A percentile compares a stretch with the other conserved stretches of the same genome.
These are phyloP conservation scores for Lophochroa leadbeateri DNA, from an alignment of 2,113 vertebrate species.

Conservation along the genomic window DNA sequence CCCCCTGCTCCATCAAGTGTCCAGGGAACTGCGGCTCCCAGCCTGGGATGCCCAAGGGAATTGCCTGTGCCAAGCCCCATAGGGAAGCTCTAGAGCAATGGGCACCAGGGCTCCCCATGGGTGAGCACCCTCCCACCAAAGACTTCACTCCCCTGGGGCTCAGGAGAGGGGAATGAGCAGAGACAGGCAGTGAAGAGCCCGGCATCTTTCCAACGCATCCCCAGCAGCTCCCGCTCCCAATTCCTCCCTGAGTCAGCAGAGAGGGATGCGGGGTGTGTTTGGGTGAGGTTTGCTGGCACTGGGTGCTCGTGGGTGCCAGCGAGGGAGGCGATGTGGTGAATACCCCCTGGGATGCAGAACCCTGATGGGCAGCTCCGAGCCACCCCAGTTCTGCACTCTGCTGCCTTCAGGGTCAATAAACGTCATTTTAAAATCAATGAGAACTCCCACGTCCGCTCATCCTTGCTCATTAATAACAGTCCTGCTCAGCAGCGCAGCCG, in stretches of 20 bases:
- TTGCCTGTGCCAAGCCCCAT: background rate
- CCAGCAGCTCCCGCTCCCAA: accelerated
- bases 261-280: accelerated
- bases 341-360: background rate
- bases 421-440: conserved; percentile 4
- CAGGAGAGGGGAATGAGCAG: background rate
- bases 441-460: background rate
- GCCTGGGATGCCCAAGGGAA: background rate
- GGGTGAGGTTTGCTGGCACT: background rate
- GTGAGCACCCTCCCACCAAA: background rate
- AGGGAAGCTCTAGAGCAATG: background rate
- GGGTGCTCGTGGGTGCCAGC: background rate
- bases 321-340: background rate
- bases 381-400: accelerated
- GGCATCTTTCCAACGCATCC: background rate
- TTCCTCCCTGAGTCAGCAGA: background rate
- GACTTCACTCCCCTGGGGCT: background rate
- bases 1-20: background rate
- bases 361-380: background rate
- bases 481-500: background rate
- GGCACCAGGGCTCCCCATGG: accelerated
- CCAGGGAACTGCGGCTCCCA: accelerated
- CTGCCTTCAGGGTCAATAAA: background rate
- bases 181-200: background rate
- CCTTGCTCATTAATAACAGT: background rate